These are phyloP conservation scores for Aporrectodea caliginosa DNA, from an alignment of 1,140 invertebrate species.

Conservation along the genomic window DNA sequence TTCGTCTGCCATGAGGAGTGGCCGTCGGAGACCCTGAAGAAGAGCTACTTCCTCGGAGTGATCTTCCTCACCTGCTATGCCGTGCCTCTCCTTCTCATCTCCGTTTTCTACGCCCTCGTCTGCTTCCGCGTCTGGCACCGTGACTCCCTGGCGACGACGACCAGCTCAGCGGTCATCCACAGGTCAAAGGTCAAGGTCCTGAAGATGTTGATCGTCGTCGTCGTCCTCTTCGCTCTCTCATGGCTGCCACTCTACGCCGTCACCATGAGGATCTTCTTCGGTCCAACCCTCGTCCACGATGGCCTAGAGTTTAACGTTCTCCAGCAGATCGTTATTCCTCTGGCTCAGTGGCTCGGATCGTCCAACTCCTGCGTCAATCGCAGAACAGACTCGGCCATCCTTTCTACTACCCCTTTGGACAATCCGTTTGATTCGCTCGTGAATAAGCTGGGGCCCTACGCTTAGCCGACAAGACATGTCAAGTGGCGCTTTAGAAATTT, in stretches of 20 bases:
- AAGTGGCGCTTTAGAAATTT: too few species aligned
- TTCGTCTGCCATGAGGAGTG: too few species aligned
- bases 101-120: conserved; percentile 83
- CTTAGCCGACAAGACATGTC: too few species aligned
- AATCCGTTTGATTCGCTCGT: too few species aligned
- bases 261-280: conserved; percentile 17
- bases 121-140: conserved; percentile 70
- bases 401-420: too few species aligned
- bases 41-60: conserved; percentile 78
- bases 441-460: too few species aligned
- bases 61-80: conserved; percentile 84
- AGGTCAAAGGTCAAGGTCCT: conserved; percentile 36
- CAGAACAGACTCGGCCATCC: too few species aligned
- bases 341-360: conserved; percentile 33
- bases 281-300: not conserved
- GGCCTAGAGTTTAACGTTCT: too few species aligned
- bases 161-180: too few species aligned
- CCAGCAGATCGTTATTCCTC: too few species aligned
- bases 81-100: conserved; percentile 80
- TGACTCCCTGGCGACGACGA: too few species aligned
- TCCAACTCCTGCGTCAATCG: conserved; percentile 29
- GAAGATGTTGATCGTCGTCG: conserved; percentile 82
- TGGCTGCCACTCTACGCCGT: conserved; percentile 80
- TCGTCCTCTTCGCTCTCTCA: conserved; percentile 83
- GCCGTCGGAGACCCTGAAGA: too few species aligned